Conservation (phyloP, 2,888 invertebrate genomes). For the Rutpela maculata region DNA sequence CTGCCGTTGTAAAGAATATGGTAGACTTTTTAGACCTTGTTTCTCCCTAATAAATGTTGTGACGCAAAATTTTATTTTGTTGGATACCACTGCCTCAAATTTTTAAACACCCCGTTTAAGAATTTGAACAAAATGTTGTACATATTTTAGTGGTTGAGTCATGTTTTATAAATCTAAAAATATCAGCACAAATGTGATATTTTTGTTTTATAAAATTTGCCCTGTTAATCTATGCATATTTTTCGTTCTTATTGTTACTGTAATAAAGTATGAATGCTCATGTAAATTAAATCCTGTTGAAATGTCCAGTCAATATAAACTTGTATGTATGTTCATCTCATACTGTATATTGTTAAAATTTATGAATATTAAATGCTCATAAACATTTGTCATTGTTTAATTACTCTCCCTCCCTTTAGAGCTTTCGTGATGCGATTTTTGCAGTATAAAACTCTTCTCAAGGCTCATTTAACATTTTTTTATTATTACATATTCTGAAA, state of each 20-base stretch:
- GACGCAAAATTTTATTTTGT: constrained; percentile 34
- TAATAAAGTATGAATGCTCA: constrained; percentile 69
- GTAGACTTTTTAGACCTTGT: constrained; percentile 41
- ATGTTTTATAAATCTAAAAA: constrained; percentile 25
- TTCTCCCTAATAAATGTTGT: constrained; percentile 55
- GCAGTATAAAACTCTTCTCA: too few species aligned
- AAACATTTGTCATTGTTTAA: constrained; percentile 48
- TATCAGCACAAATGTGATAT: not conserved
- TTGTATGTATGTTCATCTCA: constrained; percentile 74
- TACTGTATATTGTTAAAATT: constrained; percentile 74
- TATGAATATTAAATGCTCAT: constrained; percentile 70
- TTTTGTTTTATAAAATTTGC: constrained; percentile 43
- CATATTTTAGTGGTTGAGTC: constrained; percentile 26
- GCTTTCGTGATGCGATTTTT: too few species aligned
- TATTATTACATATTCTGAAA: too few species aligned
- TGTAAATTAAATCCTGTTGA: constrained; percentile 70
- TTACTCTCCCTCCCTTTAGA: too few species aligned
- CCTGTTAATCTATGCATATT: constrained; percentile 42
- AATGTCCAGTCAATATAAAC: constrained; percentile 74
- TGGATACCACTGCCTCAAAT: constrained; percentile 24
- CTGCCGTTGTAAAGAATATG: constrained; percentile 44
- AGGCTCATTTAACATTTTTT: too few species aligned
- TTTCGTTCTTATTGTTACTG: constrained; percentile 42
- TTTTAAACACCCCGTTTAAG: constrained; percentile 29
- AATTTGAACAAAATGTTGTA: constrained; percentile 24